These are phyloP conservation scores for Eueides isabella DNA, from an alignment of 1,140 invertebrate species.

Conservation along the genomic window DNA sequence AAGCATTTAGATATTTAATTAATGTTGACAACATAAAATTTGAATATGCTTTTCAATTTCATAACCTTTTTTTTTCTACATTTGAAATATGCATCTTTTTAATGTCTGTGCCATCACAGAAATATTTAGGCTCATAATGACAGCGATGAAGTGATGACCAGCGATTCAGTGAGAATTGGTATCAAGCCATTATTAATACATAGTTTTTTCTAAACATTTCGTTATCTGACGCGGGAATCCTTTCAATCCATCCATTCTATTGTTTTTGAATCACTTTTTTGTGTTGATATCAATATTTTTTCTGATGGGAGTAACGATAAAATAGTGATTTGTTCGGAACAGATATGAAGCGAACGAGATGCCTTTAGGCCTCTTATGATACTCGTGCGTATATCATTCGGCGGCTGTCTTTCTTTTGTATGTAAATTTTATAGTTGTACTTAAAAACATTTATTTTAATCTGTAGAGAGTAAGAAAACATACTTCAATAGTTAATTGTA, in stretches of 20 bases:
- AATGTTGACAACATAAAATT: too few relatives aligned
- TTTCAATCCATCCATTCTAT: constrained; percentile 78
- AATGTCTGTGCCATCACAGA: neutral
- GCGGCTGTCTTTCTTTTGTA: constrained; percentile 73
- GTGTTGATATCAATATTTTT: constrained; percentile 80
- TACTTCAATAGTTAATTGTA: constrained; percentile 23
- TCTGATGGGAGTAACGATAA: constrained; percentile 76
- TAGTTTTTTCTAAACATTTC: constrained; percentile 67
- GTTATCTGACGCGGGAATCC: constrained; percentile 75
- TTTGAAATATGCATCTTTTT: neutral
- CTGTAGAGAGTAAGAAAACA: constrained; percentile 27
- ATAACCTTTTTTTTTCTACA: too few relatives aligned
- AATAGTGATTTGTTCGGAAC: constrained; percentile 78
- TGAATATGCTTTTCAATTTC: too few relatives aligned
- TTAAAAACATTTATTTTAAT: constrained; percentile 46
- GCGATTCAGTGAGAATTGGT: constrained; percentile 54
- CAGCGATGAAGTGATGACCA: constrained; percentile 62
- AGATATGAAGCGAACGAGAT: constrained; percentile 69
- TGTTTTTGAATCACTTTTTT: constrained; percentile 80
- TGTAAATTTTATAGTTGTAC: constrained; percentile 74
- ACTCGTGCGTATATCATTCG: constrained; percentile 66
- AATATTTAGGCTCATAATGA: constrained; percentile 39
- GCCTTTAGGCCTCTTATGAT: constrained; percentile 71
- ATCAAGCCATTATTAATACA: constrained; percentile 78
- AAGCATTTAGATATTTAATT: too few relatives aligned